These are phyloP conservation scores for Ophiodon elongatus DNA, from an alignment of 2,113 vertebrate genomes.

Conservation along the genomic window DNA sequence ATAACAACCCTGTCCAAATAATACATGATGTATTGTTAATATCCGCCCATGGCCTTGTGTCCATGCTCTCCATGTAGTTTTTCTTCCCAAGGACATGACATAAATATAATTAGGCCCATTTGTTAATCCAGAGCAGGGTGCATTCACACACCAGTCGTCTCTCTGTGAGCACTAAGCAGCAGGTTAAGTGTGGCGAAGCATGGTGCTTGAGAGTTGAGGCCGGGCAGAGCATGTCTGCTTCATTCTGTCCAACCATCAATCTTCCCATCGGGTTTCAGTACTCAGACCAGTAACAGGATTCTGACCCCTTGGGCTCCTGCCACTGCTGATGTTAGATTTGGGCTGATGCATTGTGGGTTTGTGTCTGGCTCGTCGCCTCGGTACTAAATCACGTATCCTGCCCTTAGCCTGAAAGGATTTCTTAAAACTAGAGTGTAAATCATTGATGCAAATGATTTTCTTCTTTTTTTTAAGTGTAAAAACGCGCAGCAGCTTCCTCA, in stretches of 20 bases:
- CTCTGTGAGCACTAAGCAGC: not conserved
- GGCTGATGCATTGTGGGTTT: conserved; percentile 6
- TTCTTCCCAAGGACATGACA: not conserved
- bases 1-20: not conserved
- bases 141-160: not conserved
- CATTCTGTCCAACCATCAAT: not conserved
- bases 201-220: not conserved
- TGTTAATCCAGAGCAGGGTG: not conserved
- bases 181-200: not conserved
- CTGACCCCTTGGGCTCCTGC: conserved; percentile 27
- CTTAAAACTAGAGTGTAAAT: not conserved
- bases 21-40: not conserved
- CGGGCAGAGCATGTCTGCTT: not conserved
- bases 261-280: conserved; percentile 22
- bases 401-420: not conserved
- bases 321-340: conserved; percentile 23
- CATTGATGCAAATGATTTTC: not conserved
- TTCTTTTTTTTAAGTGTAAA: not conserved
- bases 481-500: not conserved
- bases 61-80: not conserved
- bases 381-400: not conserved
- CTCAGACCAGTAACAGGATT: conserved; percentile 10
- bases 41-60: not conserved
- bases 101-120: not conserved
- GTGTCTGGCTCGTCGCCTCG: not conserved